These are phyloP conservation scores for Xestia sexstrigata DNA, from an alignment of 2,888 invertebrate genomes.

Conservation along the genomic window DNA sequence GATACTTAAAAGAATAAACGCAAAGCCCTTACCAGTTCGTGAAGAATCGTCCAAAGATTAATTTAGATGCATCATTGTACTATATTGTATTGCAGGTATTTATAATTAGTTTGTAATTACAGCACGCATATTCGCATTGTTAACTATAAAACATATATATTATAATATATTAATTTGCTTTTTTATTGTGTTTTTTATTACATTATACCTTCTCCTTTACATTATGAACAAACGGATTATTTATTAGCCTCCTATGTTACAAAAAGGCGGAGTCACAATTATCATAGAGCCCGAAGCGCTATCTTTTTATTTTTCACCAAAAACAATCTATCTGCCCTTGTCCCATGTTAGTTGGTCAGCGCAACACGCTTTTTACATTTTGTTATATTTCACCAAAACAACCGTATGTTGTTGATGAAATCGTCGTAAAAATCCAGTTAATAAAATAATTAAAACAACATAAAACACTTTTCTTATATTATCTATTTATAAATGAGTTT, in stretches of 20 bases:
- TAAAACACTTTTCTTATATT: background rate
- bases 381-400: background rate
- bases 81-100: slow-evolving; percentile 72
- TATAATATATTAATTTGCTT: slow-evolving; percentile 79
- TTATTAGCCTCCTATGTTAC: background rate
- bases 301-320: background rate
- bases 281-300: background rate
- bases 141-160: slow-evolving; percentile 70
- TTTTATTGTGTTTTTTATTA: slow-evolving; percentile 67
- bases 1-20: slow-evolving; percentile 59
- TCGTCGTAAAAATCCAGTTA: background rate
- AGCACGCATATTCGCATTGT: slow-evolving; percentile 78
- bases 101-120: slow-evolving; percentile 73
- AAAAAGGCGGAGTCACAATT: background rate
- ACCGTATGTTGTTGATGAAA: background rate
- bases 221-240: background rate
- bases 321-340: background rate
- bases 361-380: too few species aligned
- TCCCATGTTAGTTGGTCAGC: too few species aligned
- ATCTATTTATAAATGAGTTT: slow-evolving; percentile 12
- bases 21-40: slow-evolving; percentile 88
- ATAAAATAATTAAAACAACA: slow-evolving; percentile 11
- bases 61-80: slow-evolving; percentile 76
- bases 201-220: background rate
- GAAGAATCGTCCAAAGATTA: slow-evolving; percentile 86